Evolutionary conservation across 2,113 vertebrate genomes (phyloP).

Genomic region (Synchiropus splendidus): DNA sequence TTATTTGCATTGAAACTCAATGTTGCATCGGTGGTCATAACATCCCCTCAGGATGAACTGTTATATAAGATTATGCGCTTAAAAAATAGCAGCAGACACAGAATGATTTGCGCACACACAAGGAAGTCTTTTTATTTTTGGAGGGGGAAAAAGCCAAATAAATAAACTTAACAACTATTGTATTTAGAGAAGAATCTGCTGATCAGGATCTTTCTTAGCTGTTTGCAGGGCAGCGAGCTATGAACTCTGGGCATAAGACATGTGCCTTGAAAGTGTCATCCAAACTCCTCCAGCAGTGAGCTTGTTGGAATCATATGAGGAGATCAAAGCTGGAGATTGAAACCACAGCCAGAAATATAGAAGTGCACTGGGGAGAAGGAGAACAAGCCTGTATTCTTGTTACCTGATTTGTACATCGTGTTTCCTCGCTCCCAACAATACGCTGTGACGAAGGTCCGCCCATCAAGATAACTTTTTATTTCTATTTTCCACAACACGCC

Average conservation of each 20-base stretch:
- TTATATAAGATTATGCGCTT: conserved; percentile 13
- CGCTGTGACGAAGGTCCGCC: too few species aligned
- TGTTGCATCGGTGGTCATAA: conserved; percentile 27
- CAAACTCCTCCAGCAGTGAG: conserved; percentile 47
- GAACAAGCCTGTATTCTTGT: conserved; percentile 33
- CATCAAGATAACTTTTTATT: too few species aligned
- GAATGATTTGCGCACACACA: too few species aligned
- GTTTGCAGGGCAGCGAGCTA: conserved; percentile 10
- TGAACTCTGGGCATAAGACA: conserved; percentile 46
- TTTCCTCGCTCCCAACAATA: conserved; percentile 1
- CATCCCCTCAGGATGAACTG: conserved; percentile 8
- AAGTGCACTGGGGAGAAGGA: conserved; percentile 16
- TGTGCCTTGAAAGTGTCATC: conserved; percentile 47
- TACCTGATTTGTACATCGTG: conserved; percentile 41
- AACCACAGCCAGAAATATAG: conserved; percentile 40
- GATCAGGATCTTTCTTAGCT: not conserved
- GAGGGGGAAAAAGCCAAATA: too few species aligned
- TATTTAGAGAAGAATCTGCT: not conserved
- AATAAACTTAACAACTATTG: not conserved
- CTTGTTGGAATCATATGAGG: conserved; percentile 57
- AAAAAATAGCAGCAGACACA: too few species aligned
- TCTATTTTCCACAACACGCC: too few species aligned
- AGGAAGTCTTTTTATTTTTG: too few species aligned
- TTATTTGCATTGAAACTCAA: conserved; percentile 6
- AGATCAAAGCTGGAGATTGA: conserved; percentile 55